Evolutionary conservation across 2,888 invertebrate species (phyloP), one percentile per base, ranked within the genome.

Genomic region (Rhabditophanes sp.): DNA sequence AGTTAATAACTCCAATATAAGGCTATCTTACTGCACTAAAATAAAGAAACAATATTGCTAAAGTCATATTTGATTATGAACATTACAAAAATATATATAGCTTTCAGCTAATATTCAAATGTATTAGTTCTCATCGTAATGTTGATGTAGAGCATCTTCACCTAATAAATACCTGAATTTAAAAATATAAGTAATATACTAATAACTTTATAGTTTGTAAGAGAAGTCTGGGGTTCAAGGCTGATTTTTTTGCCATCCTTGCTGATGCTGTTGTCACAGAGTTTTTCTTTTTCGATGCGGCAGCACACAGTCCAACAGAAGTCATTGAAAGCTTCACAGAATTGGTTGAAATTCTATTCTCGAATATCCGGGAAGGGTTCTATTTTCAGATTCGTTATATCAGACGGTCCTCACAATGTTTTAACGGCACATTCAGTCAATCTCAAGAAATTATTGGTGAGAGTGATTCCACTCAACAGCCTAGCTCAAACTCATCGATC

Each of bases 291-390:
- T 32, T 46, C 6, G 47, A 46, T 25, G 47, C 44, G 9, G 47
- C 47, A 9, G 25, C 41, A 18, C 47, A 46, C 38, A 19, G 46
- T 40, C 42, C 48, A 6, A 49, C 49, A n/a, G 46, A 46, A 22
- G 40, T 43, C 12, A 48, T 42, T 21, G 50, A 46, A 28, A 50
- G 49, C 15, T 46, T 48, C 49, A 32, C 50, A 7, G 44, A 46
- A 26, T 41, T 46, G n/a, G 41, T 38, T 9, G 41, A 50, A 26
- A 24, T 47, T 21, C 43, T 45, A 48, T 45, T 45, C 35, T 44
- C 35, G 18, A 35, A 25, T 23, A 34, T 45, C 9, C 28, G 45
- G 14, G 45, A 45, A 31, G 45, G 45, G 18, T 42, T 44, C 30
- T 43, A 43, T 25, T 40, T 46, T 21, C 28, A 43, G 31, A 36